Evolutionary conservation across 2,113 vertebrate species (phyloP).

Genomic region (Proteles cristata): DNA sequence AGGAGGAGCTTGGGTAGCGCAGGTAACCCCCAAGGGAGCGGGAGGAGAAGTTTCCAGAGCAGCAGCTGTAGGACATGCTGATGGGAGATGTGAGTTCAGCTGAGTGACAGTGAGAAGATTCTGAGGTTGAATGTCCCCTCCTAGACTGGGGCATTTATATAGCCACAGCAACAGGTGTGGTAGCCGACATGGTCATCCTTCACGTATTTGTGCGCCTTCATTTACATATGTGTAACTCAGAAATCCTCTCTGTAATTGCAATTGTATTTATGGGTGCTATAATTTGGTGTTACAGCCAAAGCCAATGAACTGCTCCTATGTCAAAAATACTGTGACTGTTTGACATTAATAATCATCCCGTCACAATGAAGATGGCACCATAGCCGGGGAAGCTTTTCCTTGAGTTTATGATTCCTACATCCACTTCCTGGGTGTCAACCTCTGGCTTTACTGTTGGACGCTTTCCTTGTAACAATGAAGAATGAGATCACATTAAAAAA

Average conservation of each 20-base stretch:
- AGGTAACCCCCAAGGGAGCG: neutral
- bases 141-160: neutral
- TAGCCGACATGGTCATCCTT: neutral
- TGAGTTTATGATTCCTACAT: neutral
- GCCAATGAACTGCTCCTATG: neutral
- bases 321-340: neutral
- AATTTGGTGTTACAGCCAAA: conserved; percentile 8
- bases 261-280: neutral
- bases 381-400: neutral
- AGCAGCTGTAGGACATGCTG: conserved; percentile 13
- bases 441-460: neutral
- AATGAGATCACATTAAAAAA: neutral
- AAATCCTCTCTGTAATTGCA: conserved; percentile 15
- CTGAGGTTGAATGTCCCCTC: neutral
- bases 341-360: neutral
- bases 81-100: neutral
- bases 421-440: neutral
- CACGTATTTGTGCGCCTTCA: neutral
- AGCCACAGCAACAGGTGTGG: conserved; percentile 35
- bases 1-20: too few species aligned
- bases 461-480: neutral
- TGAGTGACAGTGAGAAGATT: neutral
- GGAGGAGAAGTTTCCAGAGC: conserved; percentile 12
- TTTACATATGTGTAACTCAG: neutral
- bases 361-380: neutral